These are phyloP conservation scores for Cettia cetti DNA, from an alignment of 2,113 vertebrate species.

Conservation along the genomic window DNA sequence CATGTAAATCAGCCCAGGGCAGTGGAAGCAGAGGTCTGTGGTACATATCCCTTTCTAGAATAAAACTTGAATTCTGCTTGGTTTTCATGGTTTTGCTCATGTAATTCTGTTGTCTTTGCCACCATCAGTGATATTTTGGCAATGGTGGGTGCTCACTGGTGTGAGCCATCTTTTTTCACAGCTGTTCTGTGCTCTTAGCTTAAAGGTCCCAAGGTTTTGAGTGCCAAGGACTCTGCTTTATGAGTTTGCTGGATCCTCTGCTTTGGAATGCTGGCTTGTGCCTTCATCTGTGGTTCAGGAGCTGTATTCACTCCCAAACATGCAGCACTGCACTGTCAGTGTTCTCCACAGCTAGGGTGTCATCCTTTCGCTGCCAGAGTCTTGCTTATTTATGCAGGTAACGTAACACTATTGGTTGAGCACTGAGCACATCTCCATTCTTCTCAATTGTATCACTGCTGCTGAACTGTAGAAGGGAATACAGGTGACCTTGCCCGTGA, in stretches of 20 bases:
- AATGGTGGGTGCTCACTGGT: background rate
- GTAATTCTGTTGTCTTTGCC: background rate
- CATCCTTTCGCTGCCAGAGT: background rate
- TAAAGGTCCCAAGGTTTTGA: background rate
- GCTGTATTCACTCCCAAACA: background rate
- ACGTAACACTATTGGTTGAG: rapidly evolving
- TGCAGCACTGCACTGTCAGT: background rate
- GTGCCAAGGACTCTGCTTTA: background rate
- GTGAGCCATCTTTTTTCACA: background rate
- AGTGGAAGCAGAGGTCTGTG: background rate
- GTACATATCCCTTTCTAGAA: background rate
- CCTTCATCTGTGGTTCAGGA: background rate
- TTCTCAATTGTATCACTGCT: background rate
- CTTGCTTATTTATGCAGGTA: background rate
- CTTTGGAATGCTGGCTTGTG: background rate
- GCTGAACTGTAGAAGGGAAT: background rate
- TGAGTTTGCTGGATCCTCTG: background rate
- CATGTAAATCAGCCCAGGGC: background rate
- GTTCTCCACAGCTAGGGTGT: background rate
- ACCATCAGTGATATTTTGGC: background rate
- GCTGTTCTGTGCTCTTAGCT: background rate
- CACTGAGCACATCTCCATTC: background rate
- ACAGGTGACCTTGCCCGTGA: background rate
- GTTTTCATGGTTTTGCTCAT: background rate
- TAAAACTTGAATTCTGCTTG: background rate